A percentile compares a stretch with the other conserved stretches of the same genome.
phyloP scores from a whole-genome alignment of 1,140 invertebrate species.

The Brachionus rubens region DNA sequence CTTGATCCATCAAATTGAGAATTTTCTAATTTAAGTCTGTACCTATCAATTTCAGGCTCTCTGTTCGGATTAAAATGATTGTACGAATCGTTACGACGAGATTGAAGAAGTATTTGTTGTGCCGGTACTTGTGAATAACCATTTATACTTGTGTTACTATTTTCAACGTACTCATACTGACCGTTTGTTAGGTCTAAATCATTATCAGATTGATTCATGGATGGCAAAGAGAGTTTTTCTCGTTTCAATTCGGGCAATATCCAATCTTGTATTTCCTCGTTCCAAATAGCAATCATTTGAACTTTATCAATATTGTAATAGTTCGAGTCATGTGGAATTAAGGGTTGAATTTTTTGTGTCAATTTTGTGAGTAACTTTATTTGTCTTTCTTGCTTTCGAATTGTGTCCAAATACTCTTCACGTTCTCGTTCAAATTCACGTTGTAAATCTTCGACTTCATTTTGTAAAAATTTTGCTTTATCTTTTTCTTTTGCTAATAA shows the following conservation, averaged over 20 bases:
- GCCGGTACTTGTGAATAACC: neutral
- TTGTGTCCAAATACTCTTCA: conserved; percentile 40
- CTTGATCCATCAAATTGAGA: conserved; percentile 22
- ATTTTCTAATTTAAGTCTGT: conserved; percentile 41
- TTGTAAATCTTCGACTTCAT: conserved; percentile 36
- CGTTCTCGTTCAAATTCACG: conserved; percentile 40
- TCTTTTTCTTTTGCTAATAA: conserved; percentile 10
- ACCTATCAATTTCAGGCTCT: conserved; percentile 45
- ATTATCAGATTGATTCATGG: conserved; percentile 7
- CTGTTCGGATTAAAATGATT: neutral
- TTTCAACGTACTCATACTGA: neutral
- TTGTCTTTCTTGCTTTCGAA: conserved; percentile 41
- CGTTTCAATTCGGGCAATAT: conserved; percentile 10
- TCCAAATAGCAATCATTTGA: conserved; percentile 15
- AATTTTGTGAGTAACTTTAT: conserved; percentile 8
- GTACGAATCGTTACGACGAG: neutral
- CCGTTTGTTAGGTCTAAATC: conserved; percentile 15
- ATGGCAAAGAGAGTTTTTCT: conserved; percentile 35
- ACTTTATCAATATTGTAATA: conserved; percentile 45
- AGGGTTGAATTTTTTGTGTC: conserved; percentile 5
- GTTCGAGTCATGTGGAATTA: conserved; percentile 32
- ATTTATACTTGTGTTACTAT: neutral
- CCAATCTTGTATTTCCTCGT: conserved; percentile 42
- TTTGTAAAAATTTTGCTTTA: conserved; percentile 42
- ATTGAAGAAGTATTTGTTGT: neutral